phyloP scores from a whole-genome alignment of 2,113 vertebrate species.

The Antigone vipio region DNA sequence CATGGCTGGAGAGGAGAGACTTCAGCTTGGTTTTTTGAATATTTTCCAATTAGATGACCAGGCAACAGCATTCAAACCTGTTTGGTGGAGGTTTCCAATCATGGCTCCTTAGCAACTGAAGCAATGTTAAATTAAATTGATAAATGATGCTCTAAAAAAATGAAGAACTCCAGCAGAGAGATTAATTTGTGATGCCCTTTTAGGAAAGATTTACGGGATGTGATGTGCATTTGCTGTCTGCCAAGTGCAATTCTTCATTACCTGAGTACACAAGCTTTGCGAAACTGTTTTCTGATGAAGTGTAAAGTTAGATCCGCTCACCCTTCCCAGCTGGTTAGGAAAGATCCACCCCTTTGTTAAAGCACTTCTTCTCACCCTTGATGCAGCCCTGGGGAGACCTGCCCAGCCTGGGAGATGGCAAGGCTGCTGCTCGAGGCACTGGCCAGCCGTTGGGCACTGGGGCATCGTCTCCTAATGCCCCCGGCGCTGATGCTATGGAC shows the following conservation, averaged over 20 bases:
- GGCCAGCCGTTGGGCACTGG: background rate
- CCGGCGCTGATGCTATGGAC: background rate
- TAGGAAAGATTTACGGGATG: slow-evolving; percentile 59
- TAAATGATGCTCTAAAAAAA: slow-evolving; percentile 63
- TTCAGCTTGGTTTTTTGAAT: slow-evolving; percentile 11
- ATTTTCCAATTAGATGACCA: slow-evolving; percentile 46
- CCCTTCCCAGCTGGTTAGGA: background rate
- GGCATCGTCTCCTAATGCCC: background rate
- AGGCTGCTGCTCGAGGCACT: fast-evolving
- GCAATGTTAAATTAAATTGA: slow-evolving; percentile 69
- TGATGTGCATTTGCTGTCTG: slow-evolving; percentile 57
- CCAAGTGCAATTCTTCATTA: slow-evolving; percentile 38
- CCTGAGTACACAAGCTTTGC: slow-evolving; percentile 16
- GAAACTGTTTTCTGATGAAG: slow-evolving; percentile 45
- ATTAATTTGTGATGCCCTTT: slow-evolving; percentile 71
- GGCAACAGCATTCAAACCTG: slow-evolving; percentile 14
- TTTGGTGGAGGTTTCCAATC: slow-evolving; percentile 34
- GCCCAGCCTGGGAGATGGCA: background rate
- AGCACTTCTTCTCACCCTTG: background rate
- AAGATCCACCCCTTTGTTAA: slow-evolving; percentile 16
- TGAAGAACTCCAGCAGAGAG: slow-evolving; percentile 50
- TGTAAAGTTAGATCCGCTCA: slow-evolving; percentile 15
- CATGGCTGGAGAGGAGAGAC: background rate
- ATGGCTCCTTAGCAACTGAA: slow-evolving; percentile 54
- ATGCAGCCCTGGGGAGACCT: background rate